Base-by-base conservation (phyloP, 2,888 invertebrate species). In the Ormia ochracea region DNA sequence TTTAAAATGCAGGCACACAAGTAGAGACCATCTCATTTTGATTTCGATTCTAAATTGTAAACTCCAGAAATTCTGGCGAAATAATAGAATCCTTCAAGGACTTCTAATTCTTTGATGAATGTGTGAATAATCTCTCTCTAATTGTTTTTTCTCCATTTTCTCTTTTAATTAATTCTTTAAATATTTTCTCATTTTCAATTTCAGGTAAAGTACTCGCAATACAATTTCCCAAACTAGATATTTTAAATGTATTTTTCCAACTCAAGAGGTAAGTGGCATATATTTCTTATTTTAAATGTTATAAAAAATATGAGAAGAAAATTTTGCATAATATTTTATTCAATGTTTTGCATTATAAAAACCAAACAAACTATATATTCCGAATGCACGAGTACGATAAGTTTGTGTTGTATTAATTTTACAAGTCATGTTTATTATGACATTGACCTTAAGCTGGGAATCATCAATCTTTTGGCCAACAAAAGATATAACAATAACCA, bases 391-490 rank as follows among this genome's bases (percentile, higher is more conserved):
- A 21, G 26, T 65, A 58, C 19, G 17, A 7, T 33, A 36, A 61
- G 12, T 56, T 23, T 23, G 45, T 54, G 63, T n/a, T n/a, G 48
- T 48, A 36, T 65, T 56, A 68, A 80, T 80, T 76, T 76, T 63
- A 80, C 76, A 72, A 76, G 76, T 80, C 80, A 80, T 80, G 76
- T 76, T 80, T 73, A 63, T 80, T 80, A 76, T 76, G 76, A 73
- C 80, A 80, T 80, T 80, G 80, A 80, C 80, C 80, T 80, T 73
- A 73, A 80, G 54, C 70, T 63, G 80, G 43, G 56, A 72, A 80
- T 76, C 76, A 80, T 76, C 68, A 80, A 80, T 80, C 75, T 80
- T 76, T 38, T 12, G 54, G 12, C 52, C 26, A 56, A 19, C 33
- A 7, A 36, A 23, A 68, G 9, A 38, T n/a, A n/a, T n/a, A 26